Evolutionary conservation across 2,888 invertebrate genomes (phyloP).

Genomic region (Molorchus minor): DNA sequence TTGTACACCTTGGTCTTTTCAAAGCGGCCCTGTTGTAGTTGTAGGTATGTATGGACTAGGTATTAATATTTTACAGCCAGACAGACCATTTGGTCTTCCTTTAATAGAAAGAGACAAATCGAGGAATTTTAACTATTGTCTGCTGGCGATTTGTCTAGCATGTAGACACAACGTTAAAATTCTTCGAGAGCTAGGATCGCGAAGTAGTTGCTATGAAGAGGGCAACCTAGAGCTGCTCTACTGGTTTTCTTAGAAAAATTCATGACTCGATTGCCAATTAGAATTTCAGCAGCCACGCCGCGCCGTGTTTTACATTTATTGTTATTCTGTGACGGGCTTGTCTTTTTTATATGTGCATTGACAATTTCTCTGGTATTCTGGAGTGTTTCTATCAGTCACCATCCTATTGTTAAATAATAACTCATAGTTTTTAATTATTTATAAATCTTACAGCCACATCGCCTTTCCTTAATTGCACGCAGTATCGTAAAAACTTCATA

Average conservation of each 20-base stretch:
- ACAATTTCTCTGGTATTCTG: slow-evolving; percentile 9
- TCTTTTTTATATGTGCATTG: slow-evolving; percentile 16
- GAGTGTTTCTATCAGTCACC: neutral
- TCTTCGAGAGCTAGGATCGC: slow-evolving; percentile 14
- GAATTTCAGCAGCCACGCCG: slow-evolving; percentile 25
- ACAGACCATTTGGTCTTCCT: slow-evolving; percentile 20
- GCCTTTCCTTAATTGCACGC: slow-evolving; percentile 6
- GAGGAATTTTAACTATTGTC: slow-evolving; percentile 22
- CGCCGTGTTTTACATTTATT: slow-evolving; percentile 22
- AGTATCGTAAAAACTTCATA: neutral
- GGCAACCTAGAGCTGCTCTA: slow-evolving; percentile 23
- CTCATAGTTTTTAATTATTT: slow-evolving; percentile 11
- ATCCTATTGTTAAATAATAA: neutral
- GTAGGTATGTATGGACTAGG: too few relatives aligned
- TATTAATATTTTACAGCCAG: slow-evolving; percentile 16
- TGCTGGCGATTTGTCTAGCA: slow-evolving; percentile 12
- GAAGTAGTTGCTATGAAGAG: slow-evolving; percentile 22
- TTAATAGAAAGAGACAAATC: slow-evolving; percentile 27
- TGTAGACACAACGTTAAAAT: slow-evolving; percentile 13
- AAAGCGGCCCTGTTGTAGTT: too few relatives aligned
- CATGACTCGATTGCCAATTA: slow-evolving; percentile 21
- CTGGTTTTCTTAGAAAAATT: slow-evolving; percentile 28
- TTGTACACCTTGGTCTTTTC: too few relatives aligned
- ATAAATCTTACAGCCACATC: slow-evolving; percentile 8
- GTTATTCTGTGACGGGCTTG: slow-evolving; percentile 16